Evolutionary conservation across 2,113 vertebrate species (phyloP), one percentile per base, ranked within the genome.

Genomic region (Ibidorhyncha struthersii): DNA sequence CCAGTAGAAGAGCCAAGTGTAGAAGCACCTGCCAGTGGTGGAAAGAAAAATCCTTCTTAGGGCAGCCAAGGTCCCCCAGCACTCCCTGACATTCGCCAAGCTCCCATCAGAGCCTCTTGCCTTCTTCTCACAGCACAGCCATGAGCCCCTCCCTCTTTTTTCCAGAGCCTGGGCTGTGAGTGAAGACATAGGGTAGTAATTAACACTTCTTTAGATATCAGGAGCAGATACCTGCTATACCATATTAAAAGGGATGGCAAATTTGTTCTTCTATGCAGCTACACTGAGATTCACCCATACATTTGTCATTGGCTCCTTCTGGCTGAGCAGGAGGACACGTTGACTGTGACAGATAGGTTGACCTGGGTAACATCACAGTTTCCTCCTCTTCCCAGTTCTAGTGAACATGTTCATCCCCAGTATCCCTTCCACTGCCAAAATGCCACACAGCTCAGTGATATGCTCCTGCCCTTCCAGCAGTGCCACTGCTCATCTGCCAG

Each of bases 341-440:
- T 32, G 59, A 8, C 62, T 12, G 53, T 43, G 43, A 23, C n/a
- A 61, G 20, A 34, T 12, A 20, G 25, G 15, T n/a, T 32, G 73
- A 3, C 20, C 8, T 5, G 0, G 8, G 2, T 14, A 40, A 36
- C 25, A 30, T 40, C 50, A 12, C 0, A 0, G n/a, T 8, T 20
- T 79, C 34, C 41, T 87, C 32, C 55, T 62, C 47, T 15, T n/a
- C 45, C 41, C 34, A 36, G 21, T 30, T 25, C 58, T 43, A 73
- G 20, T 19, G 7, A 86, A 53, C n/a, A 32, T 19, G 36, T 83
- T 34, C 50, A 55, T 45, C 27, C 14, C 26, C 55, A 49, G n/a
- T 20, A 78, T 19, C 23, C 7, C 36, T 47, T 43, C 26, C 32
- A 16, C 36, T 70, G 40, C 40, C 55, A 50, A 45, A 62, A 25